Evolutionary conservation across 2,797 vertebrate genomes (phyloP).

Genomic region (Falco biarmicus): DNA sequence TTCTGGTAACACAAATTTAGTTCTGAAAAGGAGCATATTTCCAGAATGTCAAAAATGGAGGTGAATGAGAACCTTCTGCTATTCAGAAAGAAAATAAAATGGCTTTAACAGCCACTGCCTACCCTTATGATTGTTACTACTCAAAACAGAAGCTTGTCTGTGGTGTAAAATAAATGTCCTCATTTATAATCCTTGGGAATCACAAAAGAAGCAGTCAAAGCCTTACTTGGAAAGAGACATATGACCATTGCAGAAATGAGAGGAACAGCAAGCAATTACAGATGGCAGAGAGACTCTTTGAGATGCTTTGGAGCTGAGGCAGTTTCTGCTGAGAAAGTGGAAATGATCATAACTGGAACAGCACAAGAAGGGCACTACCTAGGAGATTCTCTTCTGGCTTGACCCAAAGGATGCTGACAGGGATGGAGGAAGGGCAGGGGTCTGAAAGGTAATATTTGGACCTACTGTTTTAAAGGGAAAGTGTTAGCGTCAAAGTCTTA

Average conservation of each 20-base stretch:
- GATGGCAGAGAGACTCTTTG: not conserved
- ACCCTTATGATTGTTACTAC: not conserved
- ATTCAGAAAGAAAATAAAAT: slow-evolving; percentile 7
- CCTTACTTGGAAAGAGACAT: not conserved
- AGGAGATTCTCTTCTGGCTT: not conserved
- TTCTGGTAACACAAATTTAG: not conserved
- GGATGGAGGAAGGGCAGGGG: not conserved
- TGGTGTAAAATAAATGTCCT: not conserved
- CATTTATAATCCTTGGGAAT: slow-evolving; percentile 2
- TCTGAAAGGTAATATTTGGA: not conserved
- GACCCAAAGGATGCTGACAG: not conserved
- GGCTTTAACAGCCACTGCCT: not conserved
- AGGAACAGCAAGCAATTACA: not conserved
- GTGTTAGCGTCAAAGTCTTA: not conserved
- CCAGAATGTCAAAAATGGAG: not conserved
- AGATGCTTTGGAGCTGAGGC: not conserved
- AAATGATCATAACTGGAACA: not conserved
- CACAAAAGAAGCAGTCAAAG: not conserved
- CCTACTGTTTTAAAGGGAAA: not conserved
- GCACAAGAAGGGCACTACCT: not conserved
- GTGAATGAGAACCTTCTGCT: not conserved
- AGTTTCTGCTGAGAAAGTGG: not conserved
- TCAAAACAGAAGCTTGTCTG: slow-evolving; percentile 15
- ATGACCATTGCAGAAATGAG: not conserved
- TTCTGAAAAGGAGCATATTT: not conserved